Base-by-base conservation (phyloP, 2,113 vertebrate species). In the Pao palembangensis region DNA sequence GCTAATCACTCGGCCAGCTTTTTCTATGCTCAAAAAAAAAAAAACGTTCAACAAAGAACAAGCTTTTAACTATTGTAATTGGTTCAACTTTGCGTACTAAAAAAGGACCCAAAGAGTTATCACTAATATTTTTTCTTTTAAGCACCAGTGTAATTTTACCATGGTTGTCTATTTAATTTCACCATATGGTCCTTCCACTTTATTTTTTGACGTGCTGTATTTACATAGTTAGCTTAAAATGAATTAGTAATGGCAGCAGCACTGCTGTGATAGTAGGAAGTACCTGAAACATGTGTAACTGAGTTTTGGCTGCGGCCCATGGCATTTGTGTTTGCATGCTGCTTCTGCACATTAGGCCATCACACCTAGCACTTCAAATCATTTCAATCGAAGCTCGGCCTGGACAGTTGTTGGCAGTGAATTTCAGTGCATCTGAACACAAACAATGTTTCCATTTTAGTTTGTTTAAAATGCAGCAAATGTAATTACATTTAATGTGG, bases 1-100 rank as follows among this genome's bases (percentile, higher is more conserved):
- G 6, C 18, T 48, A 51, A 70, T 65, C 66, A 61, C 20, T 63
- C 47, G 47, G 64, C 57, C 60, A 48, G 54, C 51, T 51, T 66
- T 21, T 31, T 73, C 54, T 51, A 66, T 63, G 21, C 55, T 17
- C 60, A 21, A 47, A 14, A 7, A 31, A 23, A 23, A 23, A 23
- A n/a, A n/a, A n/a, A n/a, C n/a, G n/a, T n/a, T n/a, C n/a, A n/a
- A 31, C 28, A 31, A 31, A 31, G 44, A 31, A 6, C 6, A 31
- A 31, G 5, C 28, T 31, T 5, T 31, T 31, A 31, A 31, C 28
- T 31, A 31, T 18, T 19, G 23, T n/a, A 23, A 63, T 55, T 57
- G 54, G 42, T 65, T 58, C 47, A 46, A 42, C 47, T 58, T 17
- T 19, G 8, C 2, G 8, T 48, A 48, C 6, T 19, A 13, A n/a